phyloP scores from a whole-genome alignment of 2,113 vertebrate species.

The Lamprotornis superbus region DNA sequence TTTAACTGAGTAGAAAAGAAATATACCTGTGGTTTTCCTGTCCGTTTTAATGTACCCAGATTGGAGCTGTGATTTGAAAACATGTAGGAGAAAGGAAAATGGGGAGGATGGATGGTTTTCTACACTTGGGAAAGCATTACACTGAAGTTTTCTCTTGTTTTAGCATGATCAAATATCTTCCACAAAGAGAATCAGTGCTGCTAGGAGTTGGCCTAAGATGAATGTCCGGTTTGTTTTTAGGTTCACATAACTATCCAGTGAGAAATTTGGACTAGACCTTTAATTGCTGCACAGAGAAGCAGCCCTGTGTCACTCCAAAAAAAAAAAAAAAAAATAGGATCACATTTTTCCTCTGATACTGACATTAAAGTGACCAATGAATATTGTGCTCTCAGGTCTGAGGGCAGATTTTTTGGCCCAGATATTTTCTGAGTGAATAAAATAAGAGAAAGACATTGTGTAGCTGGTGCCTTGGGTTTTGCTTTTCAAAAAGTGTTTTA shows the following conservation, averaged over 20 bases:
- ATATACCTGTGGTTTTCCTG: background rate
- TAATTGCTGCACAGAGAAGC: conserved; percentile 29
- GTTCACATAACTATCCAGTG: conserved; percentile 24
- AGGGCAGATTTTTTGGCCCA: conserved; percentile 46
- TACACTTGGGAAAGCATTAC: background rate
- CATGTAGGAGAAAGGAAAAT: background rate
- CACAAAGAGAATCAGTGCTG: background rate
- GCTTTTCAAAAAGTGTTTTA: conserved; percentile 35
- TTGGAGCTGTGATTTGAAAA: background rate
- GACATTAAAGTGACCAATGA: conserved; percentile 1
- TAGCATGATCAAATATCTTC: background rate
- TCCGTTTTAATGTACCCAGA: background rate
- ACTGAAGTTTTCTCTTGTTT: background rate
- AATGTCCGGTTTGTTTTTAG: conserved; percentile 1
- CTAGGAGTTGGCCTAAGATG: background rate
- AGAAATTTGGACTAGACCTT: conserved; percentile 27
- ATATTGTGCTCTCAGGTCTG: background rate
- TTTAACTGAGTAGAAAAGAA: background rate
- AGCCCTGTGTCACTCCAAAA: background rate
- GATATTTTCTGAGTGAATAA: conserved; percentile 12
- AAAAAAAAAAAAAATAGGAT: background rate
- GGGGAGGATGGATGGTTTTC: background rate
- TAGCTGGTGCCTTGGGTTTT: conserved; percentile 38
- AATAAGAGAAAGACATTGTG: conserved; percentile 18
- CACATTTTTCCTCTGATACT: conserved; percentile 35